Evolutionary conservation across 2,888 invertebrate genomes (phyloP).

Genomic region (Leptinotarsa tumamoca): DNA sequence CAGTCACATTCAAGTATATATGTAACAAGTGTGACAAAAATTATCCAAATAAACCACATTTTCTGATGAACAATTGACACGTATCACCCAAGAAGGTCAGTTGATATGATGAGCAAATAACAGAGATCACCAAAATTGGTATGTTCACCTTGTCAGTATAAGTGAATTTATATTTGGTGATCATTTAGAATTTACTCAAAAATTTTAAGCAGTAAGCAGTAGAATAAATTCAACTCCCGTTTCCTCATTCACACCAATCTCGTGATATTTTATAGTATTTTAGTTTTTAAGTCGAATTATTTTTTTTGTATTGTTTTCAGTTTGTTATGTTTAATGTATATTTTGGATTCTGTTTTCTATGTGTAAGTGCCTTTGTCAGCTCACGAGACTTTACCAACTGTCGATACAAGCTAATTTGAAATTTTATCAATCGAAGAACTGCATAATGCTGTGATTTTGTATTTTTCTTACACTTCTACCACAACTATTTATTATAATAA

Average conservation of each 20-base stretch:
- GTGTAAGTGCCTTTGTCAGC: neutral
- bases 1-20: no score
- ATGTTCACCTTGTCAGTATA: no score
- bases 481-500: constrained; percentile 12
- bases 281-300: neutral
- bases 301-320: neutral
- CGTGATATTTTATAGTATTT: constrained; percentile 8
- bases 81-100: no score
- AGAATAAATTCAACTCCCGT: neutral
- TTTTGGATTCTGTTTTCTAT: constrained; percentile 1
- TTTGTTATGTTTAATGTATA: neutral
- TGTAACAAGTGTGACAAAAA: no score
- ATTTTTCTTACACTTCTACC: neutral
- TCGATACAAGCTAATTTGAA: neutral
- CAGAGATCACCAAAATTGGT: no score
- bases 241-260: neutral
- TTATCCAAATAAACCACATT: no score
- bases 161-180: no score
- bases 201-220: no score
- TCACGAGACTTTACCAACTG: neutral
- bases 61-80: no score
- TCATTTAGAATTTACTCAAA: no score
- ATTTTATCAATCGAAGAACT: neutral
- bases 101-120: no score
- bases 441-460: neutral